Percentiles rank a stretch among this genome's conserved stretches.
phyloP scores from a whole-genome alignment of 2,888 invertebrate species.

The Thelaira solivaga region DNA sequence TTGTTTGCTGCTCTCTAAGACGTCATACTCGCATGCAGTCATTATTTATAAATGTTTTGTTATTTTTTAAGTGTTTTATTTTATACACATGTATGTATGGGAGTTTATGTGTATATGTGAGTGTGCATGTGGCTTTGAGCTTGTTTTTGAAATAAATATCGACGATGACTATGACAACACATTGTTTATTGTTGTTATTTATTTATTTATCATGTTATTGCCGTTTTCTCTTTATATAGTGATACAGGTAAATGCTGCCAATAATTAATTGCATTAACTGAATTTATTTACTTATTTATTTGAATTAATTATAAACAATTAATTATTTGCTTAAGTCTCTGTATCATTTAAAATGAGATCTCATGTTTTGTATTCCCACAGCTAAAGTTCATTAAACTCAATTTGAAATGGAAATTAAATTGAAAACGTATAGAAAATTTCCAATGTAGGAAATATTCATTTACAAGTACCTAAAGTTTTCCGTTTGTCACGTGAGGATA shows the following conservation, averaged over 20 bases:
- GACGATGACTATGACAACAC: conserved; percentile 27
- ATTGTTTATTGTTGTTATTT: neutral
- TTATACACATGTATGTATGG: no score
- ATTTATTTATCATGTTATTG: conserved; percentile 9
- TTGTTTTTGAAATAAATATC: conserved; percentile 6
- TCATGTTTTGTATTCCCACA: neutral
- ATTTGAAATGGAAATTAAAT: neutral
- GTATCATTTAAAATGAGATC: neutral
- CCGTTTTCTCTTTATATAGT: neutral
- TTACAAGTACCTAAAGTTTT: no score
- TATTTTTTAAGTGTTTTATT: no score
- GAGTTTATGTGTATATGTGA: no score
- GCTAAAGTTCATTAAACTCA: conserved; percentile 36
- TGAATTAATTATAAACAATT: conserved; percentile 16
- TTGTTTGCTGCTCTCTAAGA: conserved; percentile 13
- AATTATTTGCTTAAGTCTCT: conserved; percentile 29
- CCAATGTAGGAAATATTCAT: neutral
- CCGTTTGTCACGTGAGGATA: neutral
- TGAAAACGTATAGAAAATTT: conserved; percentile 4
- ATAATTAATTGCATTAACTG: conserved; percentile 26
- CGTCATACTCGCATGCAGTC: conserved; percentile 32
- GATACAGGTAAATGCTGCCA: neutral
- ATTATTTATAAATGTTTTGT: no score
- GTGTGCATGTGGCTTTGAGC: no score
- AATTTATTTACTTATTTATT: neutral